Evolutionary conservation across 2,888 invertebrate genomes (phyloP).

Genomic region (Cephus pulcher): DNA sequence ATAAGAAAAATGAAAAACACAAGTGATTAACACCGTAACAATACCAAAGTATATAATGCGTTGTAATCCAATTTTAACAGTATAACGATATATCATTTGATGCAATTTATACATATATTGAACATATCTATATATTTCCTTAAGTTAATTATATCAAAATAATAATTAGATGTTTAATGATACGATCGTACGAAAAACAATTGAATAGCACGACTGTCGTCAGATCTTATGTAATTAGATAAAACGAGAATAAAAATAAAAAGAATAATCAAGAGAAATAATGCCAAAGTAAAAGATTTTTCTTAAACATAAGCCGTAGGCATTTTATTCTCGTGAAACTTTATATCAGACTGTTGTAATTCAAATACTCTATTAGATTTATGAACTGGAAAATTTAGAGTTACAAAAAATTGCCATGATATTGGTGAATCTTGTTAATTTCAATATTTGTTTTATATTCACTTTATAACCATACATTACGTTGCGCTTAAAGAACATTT

Average conservation of each 20-base stretch:
- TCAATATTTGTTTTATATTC: background rate
- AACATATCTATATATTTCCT: conserved; percentile 2
- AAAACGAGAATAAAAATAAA: background rate
- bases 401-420: background rate
- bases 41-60: conserved; percentile 29
- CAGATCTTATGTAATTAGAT: background rate
- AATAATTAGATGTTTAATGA: background rate
- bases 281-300: background rate
- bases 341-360: background rate
- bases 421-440: background rate
- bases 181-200: background rate
- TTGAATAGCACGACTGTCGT: background rate
- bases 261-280: background rate
- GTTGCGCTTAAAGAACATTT: background rate
- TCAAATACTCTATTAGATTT: background rate
- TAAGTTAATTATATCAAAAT: background rate
- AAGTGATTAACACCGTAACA: conserved; percentile 11
- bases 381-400: background rate
- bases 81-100: conserved; percentile 4
- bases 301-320: background rate
- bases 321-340: background rate
- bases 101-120: background rate
- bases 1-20: conserved; percentile 13
- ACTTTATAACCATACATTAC: background rate
- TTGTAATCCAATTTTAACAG: conserved; percentile 7